Evolutionary conservation across 2,113 vertebrate genomes (phyloP).

Genomic region (Prinia subflava): DNA sequence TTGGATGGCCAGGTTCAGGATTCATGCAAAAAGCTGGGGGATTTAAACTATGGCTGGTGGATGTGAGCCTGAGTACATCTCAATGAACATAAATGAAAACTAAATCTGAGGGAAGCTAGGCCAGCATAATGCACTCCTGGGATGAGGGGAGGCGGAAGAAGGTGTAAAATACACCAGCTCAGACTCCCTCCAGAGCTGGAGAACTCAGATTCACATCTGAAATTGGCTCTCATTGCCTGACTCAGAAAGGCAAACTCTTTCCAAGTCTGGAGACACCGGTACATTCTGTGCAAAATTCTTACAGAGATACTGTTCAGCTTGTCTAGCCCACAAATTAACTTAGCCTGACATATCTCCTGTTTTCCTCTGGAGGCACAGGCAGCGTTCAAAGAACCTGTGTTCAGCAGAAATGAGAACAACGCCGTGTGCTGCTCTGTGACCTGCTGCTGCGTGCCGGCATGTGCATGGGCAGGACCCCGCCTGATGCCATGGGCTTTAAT

Average conservation of each 20-base stretch:
- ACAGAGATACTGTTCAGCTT: constrained; percentile 4
- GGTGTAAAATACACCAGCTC: constrained; percentile 58
- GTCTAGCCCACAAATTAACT: constrained; percentile 43
- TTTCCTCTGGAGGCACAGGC: constrained; percentile 23
- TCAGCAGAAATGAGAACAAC: not conserved
- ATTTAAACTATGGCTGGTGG: not conserved
- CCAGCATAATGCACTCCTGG: constrained; percentile 14
- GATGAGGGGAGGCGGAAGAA: constrained; percentile 32
- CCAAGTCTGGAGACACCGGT: constrained; percentile 48
- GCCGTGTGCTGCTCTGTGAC: not conserved
- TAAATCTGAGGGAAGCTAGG: constrained; percentile 30
- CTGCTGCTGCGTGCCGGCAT: fast-evolving
- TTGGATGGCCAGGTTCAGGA: not conserved
- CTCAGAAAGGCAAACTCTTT: not conserved
- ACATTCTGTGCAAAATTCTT: constrained; percentile 43
- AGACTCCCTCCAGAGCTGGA: constrained; percentile 45
- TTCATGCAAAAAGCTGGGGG: not conserved
- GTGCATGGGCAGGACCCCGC: fast-evolving
- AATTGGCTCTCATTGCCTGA: constrained; percentile 34
- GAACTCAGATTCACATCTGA: constrained; percentile 59
- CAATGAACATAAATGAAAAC: constrained; percentile 15
- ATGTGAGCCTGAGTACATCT: constrained; percentile 7
- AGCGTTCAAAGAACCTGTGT: not conserved
- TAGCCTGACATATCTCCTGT: not conserved
- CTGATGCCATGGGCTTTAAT: fast-evolving